These are phyloP conservation scores for Helicoverpa armigera DNA, from an alignment of 1,140 invertebrate species.

Conservation along the genomic window DNA sequence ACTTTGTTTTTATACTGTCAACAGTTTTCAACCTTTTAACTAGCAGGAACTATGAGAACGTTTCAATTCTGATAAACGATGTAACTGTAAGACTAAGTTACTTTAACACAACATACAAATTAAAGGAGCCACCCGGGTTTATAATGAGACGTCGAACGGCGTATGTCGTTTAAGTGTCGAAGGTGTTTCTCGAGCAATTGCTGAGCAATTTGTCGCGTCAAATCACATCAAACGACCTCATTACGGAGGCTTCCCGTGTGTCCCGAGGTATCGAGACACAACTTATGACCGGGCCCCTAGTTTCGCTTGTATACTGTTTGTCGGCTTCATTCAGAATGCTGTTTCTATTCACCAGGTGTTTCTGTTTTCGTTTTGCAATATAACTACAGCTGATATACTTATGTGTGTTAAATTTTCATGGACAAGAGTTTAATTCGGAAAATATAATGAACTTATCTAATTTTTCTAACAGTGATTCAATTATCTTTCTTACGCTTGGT, in stretches of 20 bases:
- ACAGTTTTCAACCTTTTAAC: too few relatives aligned
- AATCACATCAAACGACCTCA: conserved; percentile 65
- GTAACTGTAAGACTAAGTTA: background rate
- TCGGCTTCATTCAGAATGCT: conserved; percentile 1
- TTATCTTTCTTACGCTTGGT: too few relatives aligned
- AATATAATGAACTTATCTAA: too few relatives aligned
- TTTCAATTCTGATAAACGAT: background rate
- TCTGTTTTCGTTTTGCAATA: too few relatives aligned
- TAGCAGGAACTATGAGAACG: background rate
- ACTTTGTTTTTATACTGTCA: too few relatives aligned
- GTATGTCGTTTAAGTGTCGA: conserved; percentile 2
- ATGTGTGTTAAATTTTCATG: too few relatives aligned
- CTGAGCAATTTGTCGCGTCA: conserved; percentile 62
- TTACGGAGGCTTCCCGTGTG: conserved; percentile 29
- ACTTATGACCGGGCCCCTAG: conserved; percentile 33
- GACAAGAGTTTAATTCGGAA: too few relatives aligned
- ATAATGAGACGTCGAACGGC: conserved; percentile 13
- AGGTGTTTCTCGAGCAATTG: conserved; percentile 23
- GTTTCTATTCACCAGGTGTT: background rate
- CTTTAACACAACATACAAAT: background rate
- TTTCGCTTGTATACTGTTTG: conserved; percentile 11
- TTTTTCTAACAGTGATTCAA: too few relatives aligned
- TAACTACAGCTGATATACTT: too few relatives aligned
- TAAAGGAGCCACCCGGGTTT: background rate
- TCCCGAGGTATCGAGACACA: background rate